Evolutionary conservation across 35 echinoderm and acorn worm genomes (phyloP).

Genomic region (Nesometra sesokonis): DNA sequence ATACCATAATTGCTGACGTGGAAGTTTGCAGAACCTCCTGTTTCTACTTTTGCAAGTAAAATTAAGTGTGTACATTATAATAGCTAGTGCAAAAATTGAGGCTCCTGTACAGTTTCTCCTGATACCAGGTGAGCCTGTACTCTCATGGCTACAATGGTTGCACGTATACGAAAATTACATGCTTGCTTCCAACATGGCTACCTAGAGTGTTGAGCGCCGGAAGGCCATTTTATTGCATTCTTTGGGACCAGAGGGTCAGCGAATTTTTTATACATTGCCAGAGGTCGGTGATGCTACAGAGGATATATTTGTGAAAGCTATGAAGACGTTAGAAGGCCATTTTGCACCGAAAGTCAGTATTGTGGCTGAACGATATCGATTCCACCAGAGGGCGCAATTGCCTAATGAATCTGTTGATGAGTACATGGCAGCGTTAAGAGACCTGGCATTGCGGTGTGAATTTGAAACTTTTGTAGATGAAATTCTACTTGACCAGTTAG

Average conservation of each 20-base stretch:
- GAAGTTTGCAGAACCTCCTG: too few relatives aligned
- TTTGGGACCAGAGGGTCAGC: slow-evolving; percentile 1
- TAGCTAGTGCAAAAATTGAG: neutral
- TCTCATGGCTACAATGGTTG: neutral
- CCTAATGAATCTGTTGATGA: too few relatives aligned
- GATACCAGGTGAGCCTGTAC: neutral
- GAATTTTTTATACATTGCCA: slow-evolving; percentile 3
- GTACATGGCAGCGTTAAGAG: too few relatives aligned
- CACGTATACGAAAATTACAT: slow-evolving; percentile 6
- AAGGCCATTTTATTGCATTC: slow-evolving; percentile 2
- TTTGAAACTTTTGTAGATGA: neutral
- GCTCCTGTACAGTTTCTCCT: neutral
- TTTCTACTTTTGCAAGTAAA: too few relatives aligned
- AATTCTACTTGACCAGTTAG: neutral
- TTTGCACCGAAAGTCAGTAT: neutral
- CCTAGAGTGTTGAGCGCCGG: neutral
- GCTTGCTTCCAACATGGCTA: neutral
- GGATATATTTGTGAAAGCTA: neutral
- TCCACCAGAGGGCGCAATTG: neutral
- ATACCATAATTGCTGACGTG: too few relatives aligned
- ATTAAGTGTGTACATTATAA: too few relatives aligned
- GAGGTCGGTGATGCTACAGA: neutral
- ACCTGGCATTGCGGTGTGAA: neutral
- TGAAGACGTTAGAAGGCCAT: neutral
- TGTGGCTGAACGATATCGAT: slow-evolving; percentile 7